Conservation (phyloP, 1,140 invertebrate species). For the Theocolax elegans region DNA sequence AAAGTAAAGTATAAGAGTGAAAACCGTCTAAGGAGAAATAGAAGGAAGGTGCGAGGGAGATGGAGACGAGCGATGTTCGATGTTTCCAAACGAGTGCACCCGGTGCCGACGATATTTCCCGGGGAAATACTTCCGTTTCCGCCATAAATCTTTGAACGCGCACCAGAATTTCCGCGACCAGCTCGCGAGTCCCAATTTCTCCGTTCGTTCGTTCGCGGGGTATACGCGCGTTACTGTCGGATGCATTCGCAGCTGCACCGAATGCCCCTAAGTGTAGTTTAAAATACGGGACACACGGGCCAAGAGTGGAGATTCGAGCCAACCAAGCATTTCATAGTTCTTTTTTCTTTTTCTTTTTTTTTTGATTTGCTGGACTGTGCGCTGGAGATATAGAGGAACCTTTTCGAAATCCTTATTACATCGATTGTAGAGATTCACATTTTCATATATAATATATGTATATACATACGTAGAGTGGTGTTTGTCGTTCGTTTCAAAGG, state of each 20-base stretch:
- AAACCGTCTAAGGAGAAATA: constrained; percentile 42
- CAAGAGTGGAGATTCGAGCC: not conserved
- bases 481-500: too few species aligned
- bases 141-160: constrained; percentile 56
- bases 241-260: constrained; percentile 50
- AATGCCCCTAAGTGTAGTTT: constrained; percentile 44
- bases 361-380: too few species aligned
- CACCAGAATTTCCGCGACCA: not conserved
- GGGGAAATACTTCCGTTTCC: constrained; percentile 60
- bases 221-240: constrained; percentile 50
- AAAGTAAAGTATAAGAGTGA: not conserved
- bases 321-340: not conserved
- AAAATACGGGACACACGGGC: constrained; percentile 20
- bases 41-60: constrained; percentile 42
- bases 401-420: too few species aligned
- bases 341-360: too few species aligned
- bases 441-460: too few species aligned
- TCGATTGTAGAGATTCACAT: too few species aligned
- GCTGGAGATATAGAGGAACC: too few species aligned
- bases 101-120: constrained; percentile 58
- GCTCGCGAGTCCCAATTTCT: constrained; percentile 20
- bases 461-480: too few species aligned
- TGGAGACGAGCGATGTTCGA: constrained; percentile 53
- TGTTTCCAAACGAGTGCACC: constrained; percentile 59
- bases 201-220: not conserved